Evolutionary conservation across 2,888 invertebrate species (phyloP).

Genomic region (Philopedon plagiatum): DNA sequence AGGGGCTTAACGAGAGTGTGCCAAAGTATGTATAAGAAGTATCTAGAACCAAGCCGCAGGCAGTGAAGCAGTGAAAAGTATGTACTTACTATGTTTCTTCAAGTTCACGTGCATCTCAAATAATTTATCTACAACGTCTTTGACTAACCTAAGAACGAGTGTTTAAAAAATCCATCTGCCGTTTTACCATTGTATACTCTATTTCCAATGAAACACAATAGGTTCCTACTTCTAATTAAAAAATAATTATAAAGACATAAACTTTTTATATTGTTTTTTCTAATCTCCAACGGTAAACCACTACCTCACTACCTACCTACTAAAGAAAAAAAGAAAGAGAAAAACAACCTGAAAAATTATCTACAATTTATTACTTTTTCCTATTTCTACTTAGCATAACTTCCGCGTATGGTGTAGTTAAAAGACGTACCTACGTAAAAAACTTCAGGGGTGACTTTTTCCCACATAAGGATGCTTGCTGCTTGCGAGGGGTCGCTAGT

Average conservation of each 20-base stretch:
- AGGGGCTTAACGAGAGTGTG: too few species aligned
- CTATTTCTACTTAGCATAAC: slow-evolving; percentile 51
- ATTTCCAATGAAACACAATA: too few species aligned
- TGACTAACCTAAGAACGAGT: too few species aligned
- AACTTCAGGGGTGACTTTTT: slow-evolving; percentile 61
- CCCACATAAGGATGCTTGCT: slow-evolving; percentile 58
- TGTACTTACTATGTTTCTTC: too few species aligned
- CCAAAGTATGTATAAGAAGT: too few species aligned
- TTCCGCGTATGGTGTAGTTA: slow-evolving; percentile 17
- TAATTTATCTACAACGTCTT: too few species aligned
- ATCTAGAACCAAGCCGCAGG: too few species aligned
- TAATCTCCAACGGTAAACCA: slow-evolving; percentile 55
- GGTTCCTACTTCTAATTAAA: slow-evolving; percentile 20
- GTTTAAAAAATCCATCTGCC: too few species aligned
- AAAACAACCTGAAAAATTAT: slow-evolving; percentile 64
- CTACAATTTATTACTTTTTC: slow-evolving; percentile 63
- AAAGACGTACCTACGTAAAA: slow-evolving; percentile 52
- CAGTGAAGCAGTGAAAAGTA: too few species aligned
- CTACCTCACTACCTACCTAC: slow-evolving; percentile 10
- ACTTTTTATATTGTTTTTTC: slow-evolving; percentile 32
- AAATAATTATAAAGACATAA: slow-evolving; percentile 34
- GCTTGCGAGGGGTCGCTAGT: slow-evolving; percentile 38
- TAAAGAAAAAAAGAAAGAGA: slow-evolving; percentile 36
- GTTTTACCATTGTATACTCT: too few species aligned
- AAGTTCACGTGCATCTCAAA: too few species aligned